phyloP scores from a whole-genome alignment of 2,113 vertebrate genomes.

The Nicator chloris region DNA sequence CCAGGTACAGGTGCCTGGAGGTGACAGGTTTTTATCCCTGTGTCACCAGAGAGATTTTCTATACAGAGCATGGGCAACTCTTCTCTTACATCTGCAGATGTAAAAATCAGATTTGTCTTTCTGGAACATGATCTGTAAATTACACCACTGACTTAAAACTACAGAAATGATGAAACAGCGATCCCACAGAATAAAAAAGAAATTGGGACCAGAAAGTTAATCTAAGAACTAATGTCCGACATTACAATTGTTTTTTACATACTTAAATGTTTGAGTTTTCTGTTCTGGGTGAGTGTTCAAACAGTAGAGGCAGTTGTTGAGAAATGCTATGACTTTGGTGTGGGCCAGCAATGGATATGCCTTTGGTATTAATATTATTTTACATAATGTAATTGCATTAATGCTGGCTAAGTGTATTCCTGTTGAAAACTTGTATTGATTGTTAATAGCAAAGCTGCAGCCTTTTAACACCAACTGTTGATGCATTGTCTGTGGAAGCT shows the following conservation, averaged over 20 bases:
- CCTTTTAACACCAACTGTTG: slow-evolving; percentile 61
- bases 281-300: background rate
- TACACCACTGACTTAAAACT: background rate
- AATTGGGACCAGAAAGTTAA: background rate
- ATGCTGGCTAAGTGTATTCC: slow-evolving; percentile 46
- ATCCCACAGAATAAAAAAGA: background rate
- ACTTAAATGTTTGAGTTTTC: background rate
- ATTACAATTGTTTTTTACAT: background rate
- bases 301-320: background rate
- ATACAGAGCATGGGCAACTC: background rate
- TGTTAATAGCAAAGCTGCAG: slow-evolving; percentile 58
- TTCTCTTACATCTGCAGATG: background rate
- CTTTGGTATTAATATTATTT: slow-evolving; percentile 53
- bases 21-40: background rate
- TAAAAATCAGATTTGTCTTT: background rate
- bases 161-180: background rate
- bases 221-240: background rate
- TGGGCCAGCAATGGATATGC: background rate
- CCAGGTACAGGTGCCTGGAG: background rate
- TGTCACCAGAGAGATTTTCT: background rate
- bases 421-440: slow-evolving; percentile 63
- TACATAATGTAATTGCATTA: slow-evolving; percentile 57
- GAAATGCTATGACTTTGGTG: slow-evolving; percentile 9
- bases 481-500: slow-evolving; percentile 43
- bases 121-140: background rate